A percentile compares a stretch with the other conserved stretches of the same genome.
Conservation (phyloP, 2,797 vertebrate genomes). For the Peromyscus aztecus region DNA sequence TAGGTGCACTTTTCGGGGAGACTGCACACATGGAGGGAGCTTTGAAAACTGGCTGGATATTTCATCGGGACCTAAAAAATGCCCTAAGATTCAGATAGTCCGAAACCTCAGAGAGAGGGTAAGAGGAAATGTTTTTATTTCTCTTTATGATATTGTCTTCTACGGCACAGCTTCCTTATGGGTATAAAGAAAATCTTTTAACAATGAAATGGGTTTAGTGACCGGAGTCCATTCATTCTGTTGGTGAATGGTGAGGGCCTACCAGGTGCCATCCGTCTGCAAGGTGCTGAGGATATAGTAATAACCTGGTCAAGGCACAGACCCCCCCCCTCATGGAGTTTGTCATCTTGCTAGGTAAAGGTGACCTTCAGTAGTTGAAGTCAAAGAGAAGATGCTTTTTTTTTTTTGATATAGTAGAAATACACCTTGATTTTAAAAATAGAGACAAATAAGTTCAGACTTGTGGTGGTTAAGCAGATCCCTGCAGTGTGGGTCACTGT, state of each 20-base stretch:
- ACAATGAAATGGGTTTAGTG: background rate
- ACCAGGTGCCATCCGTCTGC: background rate
- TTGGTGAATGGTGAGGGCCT: background rate
- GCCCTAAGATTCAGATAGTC: slow-evolving; percentile 86
- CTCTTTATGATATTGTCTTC: slow-evolving; percentile 72
- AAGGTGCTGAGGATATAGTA: background rate
- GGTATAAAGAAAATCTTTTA: background rate
- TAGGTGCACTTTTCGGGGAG: slow-evolving; percentile 89
- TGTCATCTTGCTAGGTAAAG: background rate
- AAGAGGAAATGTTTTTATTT: slow-evolving; percentile 72
- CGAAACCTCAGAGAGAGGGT: slow-evolving; percentile 86
- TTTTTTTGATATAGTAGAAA: background rate
- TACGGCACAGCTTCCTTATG: slow-evolving; percentile 58
- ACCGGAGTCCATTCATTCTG: background rate
- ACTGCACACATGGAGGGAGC: slow-evolving; percentile 83
- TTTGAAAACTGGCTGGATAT: slow-evolving; percentile 87
- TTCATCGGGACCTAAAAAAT: slow-evolving; percentile 85
- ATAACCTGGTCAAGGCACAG: background rate
- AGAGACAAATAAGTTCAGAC: slow-evolving; percentile 3
- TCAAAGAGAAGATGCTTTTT: slow-evolving; percentile 37
- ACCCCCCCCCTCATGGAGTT: background rate
- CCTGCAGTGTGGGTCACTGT: background rate
- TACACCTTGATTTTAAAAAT: background rate
- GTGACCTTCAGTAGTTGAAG: slow-evolving; percentile 36
- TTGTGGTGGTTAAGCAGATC: background rate